phyloP scores from a whole-genome alignment of 2,888 invertebrate genomes.

The Hirudinaria manillensis region DNA sequence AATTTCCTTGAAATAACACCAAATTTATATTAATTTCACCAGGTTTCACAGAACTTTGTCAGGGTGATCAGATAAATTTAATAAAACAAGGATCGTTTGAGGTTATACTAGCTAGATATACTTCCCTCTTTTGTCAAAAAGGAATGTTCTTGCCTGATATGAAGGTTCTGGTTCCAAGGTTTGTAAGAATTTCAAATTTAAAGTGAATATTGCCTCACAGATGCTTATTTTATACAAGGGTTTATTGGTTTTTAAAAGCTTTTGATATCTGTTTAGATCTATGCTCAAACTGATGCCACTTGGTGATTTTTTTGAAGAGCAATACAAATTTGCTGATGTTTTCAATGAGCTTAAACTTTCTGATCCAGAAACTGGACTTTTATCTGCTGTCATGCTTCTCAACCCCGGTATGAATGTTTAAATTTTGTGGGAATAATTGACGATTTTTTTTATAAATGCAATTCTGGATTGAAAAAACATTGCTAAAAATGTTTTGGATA shows the following conservation, averaged over 20 bases:
- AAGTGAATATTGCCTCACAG: not conserved
- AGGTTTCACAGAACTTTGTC: constrained; percentile 41
- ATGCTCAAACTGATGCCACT: constrained; percentile 44
- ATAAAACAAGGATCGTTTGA: constrained; percentile 52
- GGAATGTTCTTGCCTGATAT: constrained; percentile 50
- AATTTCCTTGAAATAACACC: no score
- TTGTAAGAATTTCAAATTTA: constrained; percentile 27
- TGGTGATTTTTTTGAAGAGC: constrained; percentile 49
- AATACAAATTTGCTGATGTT: constrained; percentile 48
- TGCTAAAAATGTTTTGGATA: no score
- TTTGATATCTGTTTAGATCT: not conserved
- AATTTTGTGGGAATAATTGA: not conserved
- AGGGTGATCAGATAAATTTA: constrained; percentile 50
- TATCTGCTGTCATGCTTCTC: constrained; percentile 49
- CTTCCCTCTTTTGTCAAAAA: constrained; percentile 46
- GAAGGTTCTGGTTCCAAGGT: constrained; percentile 47
- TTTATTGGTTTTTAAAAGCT: not conserved
- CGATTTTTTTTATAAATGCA: not conserved
- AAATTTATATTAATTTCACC: no score
- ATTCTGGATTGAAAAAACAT: not conserved
- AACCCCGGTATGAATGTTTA: constrained; percentile 46
- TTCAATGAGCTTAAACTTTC: constrained; percentile 46
- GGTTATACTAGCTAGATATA: constrained; percentile 48
- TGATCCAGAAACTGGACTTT: constrained; percentile 50
- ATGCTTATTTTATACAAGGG: not conserved